Evolutionary conservation across 2,113 vertebrate species (phyloP).

Genomic region (Periophthalmodon schlosseri): DNA sequence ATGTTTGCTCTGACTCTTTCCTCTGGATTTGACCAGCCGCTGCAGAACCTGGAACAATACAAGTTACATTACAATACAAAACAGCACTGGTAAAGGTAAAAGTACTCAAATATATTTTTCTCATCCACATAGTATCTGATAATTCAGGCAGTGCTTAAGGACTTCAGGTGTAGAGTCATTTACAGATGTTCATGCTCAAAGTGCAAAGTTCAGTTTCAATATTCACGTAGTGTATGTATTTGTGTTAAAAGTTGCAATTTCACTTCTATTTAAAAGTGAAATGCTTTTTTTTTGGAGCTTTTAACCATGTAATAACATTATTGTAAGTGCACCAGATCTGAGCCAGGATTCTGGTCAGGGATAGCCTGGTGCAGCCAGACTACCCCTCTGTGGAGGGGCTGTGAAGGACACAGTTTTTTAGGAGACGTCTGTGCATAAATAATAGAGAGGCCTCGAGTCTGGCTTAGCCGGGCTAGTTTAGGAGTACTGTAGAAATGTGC

Average conservation of each 20-base stretch:
- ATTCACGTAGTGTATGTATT: neutral
- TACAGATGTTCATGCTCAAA: neutral
- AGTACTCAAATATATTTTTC: no score
- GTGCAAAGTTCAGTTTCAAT: neutral
- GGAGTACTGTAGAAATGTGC: neutral
- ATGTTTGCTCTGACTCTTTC: slow-evolving; percentile 96
- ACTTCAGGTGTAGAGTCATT: neutral
- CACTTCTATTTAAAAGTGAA: neutral
- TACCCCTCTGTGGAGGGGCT: no score
- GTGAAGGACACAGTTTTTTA: neutral
- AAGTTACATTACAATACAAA: neutral
- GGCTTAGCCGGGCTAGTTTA: no score
- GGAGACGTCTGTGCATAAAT: no score
- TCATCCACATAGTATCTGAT: neutral
- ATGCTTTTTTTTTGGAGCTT: neutral
- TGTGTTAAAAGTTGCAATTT: neutral
- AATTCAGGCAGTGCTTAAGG: neutral
- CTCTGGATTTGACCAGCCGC: slow-evolving; percentile 93
- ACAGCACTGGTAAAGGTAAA: no score
- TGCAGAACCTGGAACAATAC: slow-evolving; percentile 85
- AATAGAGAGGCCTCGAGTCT: no score
- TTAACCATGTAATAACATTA: neutral
- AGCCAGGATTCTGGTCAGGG: no score
- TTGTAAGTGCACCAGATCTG: neutral
- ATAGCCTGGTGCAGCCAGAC: no score